Base-by-base conservation (phyloP, 2,797 vertebrate species). In the Crax fasciolata region DNA sequence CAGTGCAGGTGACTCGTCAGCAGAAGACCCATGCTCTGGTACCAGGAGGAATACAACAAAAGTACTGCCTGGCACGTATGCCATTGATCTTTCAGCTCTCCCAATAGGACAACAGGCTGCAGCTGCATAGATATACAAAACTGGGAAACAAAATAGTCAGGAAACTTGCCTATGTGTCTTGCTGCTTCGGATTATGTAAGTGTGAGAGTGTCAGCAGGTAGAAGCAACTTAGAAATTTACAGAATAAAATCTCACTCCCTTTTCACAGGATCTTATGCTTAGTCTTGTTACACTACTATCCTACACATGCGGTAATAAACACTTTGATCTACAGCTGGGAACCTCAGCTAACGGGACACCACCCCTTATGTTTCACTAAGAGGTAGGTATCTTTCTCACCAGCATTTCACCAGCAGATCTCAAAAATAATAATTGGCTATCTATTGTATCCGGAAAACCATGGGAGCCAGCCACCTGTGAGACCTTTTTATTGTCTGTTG, bases 401-500 rank as follows among this genome's bases (percentile, higher is more conserved):
- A 76, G 41, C 14, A 43, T 38, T 59, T 76, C 57, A 51, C 28
- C 27, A 24, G 44, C 12, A 68, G 18, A 63, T 49, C n/a, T 91
- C 43, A 84, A 84, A 83, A 94, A 13, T 30, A 83, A 27, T 23
- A 84, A 86, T 2, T 65, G 21, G 41, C 74, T 73, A n/a, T 30
- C 12, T 75, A 4, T 58, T 93, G 68, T 28, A 79, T 9, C 14
- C 14, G 73, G 62, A 86, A 35, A 59, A 23, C 43, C 41, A 52
- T 13, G 52, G 35, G n/a, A 93, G 19, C 25, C 62, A 81, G 38
- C 13, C 44, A 73, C 27, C 71, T 84, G 59, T 65, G 78, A 88
- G 67, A 79, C 5, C 48, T 93, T 94, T 94, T 73, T 46, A 73
- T 44, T 83, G 30, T 51, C 55, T 89, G 4, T 75, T 93, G 28